Evolutionary conservation across 2,113 vertebrate genomes (phyloP), one percentile per base, ranked within the genome.

Genomic region (Mustela nigripes): DNA sequence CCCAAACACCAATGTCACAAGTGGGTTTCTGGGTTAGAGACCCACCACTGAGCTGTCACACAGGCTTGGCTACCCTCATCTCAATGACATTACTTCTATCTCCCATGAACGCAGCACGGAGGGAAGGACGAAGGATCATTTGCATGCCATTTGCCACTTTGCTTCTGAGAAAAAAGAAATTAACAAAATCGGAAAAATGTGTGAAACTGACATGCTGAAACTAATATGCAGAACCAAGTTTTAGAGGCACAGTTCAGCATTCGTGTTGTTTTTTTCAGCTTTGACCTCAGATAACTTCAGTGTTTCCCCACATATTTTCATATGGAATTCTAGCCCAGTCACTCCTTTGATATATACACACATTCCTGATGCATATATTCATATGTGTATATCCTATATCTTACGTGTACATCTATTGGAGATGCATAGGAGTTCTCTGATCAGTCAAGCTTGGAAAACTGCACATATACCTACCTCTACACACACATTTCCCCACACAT

Each of bases 111-210:
- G 67, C 58, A 76, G 18, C n/a, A 16, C 21, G 26, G 0, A 33
- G 42, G 3, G 48, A 28, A 19, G 31, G 50, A 53, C 45, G 33
- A 65, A 31, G 78, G 78, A 42, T 86, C 48, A 92, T 97, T 93
- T 94, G 93, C 83, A 87, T 97, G 95, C 82, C 82, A 95, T 53
- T 94, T 98, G 85, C 85, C 76, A 92, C 94, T 94, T 95, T 97
- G 96, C 91, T 97, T 98, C 95, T 90, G 91, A 97, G 95, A 96
- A 95, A 96, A 98, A 74, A 97, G 95, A 97, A 94, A 63, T 96
- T 96, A 88, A 95, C 88, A 89, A 90, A 94, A 84, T 73, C 39
- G 89, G 95, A 58, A 92, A 97, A 96, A 97, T 93, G 93, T 97
- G 96, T 94, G 94, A 98, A 98, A 97, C 83, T 85, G 96, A 97